Evolutionary conservation across 2,888 invertebrate species (phyloP), one percentile per base, ranked within the genome.

Genomic region (Watsonalla cultraria): DNA sequence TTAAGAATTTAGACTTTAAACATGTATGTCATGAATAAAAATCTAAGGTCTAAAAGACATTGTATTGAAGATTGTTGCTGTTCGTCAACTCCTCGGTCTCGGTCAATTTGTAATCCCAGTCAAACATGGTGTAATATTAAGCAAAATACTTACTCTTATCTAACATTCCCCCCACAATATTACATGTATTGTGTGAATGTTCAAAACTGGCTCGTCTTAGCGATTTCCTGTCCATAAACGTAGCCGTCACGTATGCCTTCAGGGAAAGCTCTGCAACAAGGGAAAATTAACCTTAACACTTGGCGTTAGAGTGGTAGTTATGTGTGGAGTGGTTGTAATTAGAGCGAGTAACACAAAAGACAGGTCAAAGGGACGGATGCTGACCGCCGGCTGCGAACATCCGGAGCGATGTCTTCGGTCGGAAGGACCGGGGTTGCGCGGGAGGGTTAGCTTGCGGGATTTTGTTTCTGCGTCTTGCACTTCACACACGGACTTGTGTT

Each of bases 351-450:
- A 62, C 62, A 74, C 73, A 75, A 75, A 73, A 77, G 78, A 66
- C 82, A 85, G 86, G 86, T 85, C 86, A 87, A 88, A 88, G 86
- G 78, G 80, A 68, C 86, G 88, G 88, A 88, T 80, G 82, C 83
- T 85, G 86, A 84, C 86, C 86, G 84, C 80, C 76, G 78, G 78
- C 76, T 73, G 81, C 81, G 77, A 62, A 78, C 84, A 81, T 84
- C 85, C 84, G 80, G 70, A 72, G 64, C 74, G 70, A 70, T 76
- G 80, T 84, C 84, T 83, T 81, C 76, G 68, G 76, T 67, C 79
- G 78, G 78, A 78, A 78, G 66, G 72, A 66, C 66, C 70, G 65
- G 67, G 56, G 64, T 57, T 60, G 66, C 67, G 72, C 69, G 74
- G 65, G 73, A 74, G 74, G 71, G 75, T 64, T 64, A 50, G 58